Base-by-base conservation (phyloP, 1,140 invertebrate species). In the Pseudomyrmex pallidus region DNA sequence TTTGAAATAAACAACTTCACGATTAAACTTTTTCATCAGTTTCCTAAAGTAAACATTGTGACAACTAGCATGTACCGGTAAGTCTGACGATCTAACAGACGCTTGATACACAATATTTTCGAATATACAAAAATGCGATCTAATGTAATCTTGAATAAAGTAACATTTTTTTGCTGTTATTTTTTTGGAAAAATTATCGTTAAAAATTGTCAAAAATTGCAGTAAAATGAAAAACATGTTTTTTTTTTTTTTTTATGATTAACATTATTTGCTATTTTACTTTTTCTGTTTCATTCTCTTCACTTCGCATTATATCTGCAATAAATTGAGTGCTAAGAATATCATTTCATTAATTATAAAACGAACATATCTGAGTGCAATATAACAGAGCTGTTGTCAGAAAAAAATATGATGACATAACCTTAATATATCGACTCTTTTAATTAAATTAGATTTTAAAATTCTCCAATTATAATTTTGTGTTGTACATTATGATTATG, bases 291-390 rank as follows among this genome's bases (percentile, higher is more conserved):
- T 22, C 9, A 54, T 22, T 70, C 17, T 25, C 17, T 25, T 78
- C 25, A 57, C 57, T 57, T 35, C 12, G 25, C 10, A n/a, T 44
- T 46, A 35, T 3, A 5, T 7, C 66, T 7, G 13, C 64, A n/a
- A 50, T 80, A 25, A 80, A 80, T 61, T 46, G n/a, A 48, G 50
- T 35, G 74, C 66, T 70, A 66, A 70, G 64, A 59, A 70, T 44
- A 72, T 70, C 74, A 15, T 25, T 57, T 59, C 10, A 80, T 70
- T 70, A 35, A 22, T 57, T 59, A 68, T 70, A 70, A 46, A 20
- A 12, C 0, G 44, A 46, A 35, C 73, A 48, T 17, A n/a, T 57
- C n/a, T 56, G 17, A 56, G 63, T 56, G 20, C 22, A 70, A 68
- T 20, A 20, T 59, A 59, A 80, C 76, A 70, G 76, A 80, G n/a